Base-by-base conservation (phyloP, 1,140 invertebrate species). In the Chrysoperla carnea region DNA sequence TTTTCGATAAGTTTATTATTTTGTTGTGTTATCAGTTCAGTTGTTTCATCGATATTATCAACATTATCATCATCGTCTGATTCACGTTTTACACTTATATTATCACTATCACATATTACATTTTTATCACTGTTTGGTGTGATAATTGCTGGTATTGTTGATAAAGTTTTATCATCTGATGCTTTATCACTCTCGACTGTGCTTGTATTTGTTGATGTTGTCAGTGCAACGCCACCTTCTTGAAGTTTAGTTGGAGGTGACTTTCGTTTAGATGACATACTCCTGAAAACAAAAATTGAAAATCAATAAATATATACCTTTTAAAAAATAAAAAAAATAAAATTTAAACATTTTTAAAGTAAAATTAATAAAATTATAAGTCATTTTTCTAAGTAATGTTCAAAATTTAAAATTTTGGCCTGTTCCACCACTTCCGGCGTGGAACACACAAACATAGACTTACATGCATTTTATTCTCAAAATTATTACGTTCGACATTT, bases 201-300 rank as follows among this genome's bases (percentile, higher is more conserved):
- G 58, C 43, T 57, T 62, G 14, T 59, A 46, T 59, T 61, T 45
- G 57, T 61, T 45, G 57, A 60, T 42, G 53, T 56, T 6, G 57
- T 53, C 54, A 55, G 55, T 48, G 58, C 60, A 54, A 70, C 66
- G 52, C 72, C 74, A 64, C 82, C 81, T 69, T 86, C 82, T 68
- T 82, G 77, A 67, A 88, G 72, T 72, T 88, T 88, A 48, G 82
- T 84, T 65, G 85, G 85, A 61, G 84, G 84, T 60, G 84, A 87
- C 65, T 89, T 89, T 67, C 84, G 76, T 76, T 89, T 89, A 67
- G 85, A 89, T 75, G 84, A 88, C 85, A 89, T 89, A 70, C 75
- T 85, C 79, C 83, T 86, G 75, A 39, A 73, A 23, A 23, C 5
- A 73, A 51, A 61, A 59, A n/a, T n/a, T n/a, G n/a, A n/a, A n/a